Evolutionary conservation across 2,888 invertebrate species (phyloP), one percentile per base, ranked within the genome.

Genomic region (Hemaris fuciformis): DNA sequence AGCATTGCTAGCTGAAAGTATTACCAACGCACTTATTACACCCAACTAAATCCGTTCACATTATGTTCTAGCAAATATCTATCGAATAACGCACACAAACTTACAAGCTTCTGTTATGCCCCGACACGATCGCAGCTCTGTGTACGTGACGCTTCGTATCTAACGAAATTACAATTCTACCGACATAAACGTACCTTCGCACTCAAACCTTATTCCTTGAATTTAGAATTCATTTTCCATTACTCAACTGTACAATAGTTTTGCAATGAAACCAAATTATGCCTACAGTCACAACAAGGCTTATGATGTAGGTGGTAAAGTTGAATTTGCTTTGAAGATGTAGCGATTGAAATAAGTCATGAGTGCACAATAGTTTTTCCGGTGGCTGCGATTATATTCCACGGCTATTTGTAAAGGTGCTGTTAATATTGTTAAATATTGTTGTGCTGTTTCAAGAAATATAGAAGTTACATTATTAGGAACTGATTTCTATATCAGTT

Each of bases 91-190:
- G 61, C 64, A 69, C 70, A 74, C 74, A 71, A 75, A 77, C 78
- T 80, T 76, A 75, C 79, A 74, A 68, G 75, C 71, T 71, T 75
- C 79, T 78, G 82, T 83, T 83, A 83, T 83, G 80, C 83, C 67
- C 60, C 67, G 74, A 77, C 83, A 83, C 81, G 83, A 71, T 71
- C 71, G 67, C 73, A 72, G 77, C 79, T 75, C 73, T 73, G 67
- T 67, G 79, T 68, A 83, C 83, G 83, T 83, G 83, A 81, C 77
- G 70, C 71, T 76, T 74, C 76, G 71, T 78, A 75, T 75, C 77
- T 75, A 74, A 74, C 74, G 65, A 78, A 79, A 80, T 82, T 79
- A 80, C 70, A 67, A 63, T 60, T 57, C 31, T 8, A 38, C 74
- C 59, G 73, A 66, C 62, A 60, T 69, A 60, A 53, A 42, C 64